These are phyloP conservation scores for Gallinago stenura DNA, from an alignment of 2,797 vertebrate species.

Conservation along the genomic window DNA sequence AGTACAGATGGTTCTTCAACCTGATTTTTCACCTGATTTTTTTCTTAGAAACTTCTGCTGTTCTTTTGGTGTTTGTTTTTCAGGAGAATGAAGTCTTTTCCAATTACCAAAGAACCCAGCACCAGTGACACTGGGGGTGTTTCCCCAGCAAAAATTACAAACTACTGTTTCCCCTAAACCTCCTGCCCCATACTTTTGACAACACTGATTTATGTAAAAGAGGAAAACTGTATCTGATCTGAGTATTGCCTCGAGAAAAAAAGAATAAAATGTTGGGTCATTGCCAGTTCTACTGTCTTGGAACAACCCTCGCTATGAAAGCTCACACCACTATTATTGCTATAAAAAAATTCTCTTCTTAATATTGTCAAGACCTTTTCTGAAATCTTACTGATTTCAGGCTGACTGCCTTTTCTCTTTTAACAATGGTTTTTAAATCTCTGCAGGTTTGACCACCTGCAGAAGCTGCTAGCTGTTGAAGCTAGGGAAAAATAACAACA, in stretches of 20 bases:
- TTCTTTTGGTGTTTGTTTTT: not conserved
- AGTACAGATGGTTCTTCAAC: not conserved
- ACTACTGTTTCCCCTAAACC: not conserved
- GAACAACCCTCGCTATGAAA: not conserved
- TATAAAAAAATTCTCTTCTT: not conserved
- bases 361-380: not conserved
- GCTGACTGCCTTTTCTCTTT: not conserved
- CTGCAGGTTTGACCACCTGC: constrained; percentile 7
- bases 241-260: not conserved
- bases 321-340: not conserved
- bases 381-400: not conserved
- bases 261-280: not conserved
- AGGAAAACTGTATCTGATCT: constrained; percentile 21
- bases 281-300: constrained; percentile 60
- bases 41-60: not conserved
- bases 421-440: not conserved
- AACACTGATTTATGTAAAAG: not conserved
- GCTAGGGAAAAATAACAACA: constrained; percentile 24
- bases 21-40: not conserved
- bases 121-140: not conserved
- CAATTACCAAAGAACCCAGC: not conserved
- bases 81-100: not conserved
- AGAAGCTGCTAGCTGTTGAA: not conserved
- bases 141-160: not conserved
- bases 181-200: not conserved